Conservation (phyloP, 2,888 invertebrate genomes). For the Drosophila paucipuncta region DNA sequence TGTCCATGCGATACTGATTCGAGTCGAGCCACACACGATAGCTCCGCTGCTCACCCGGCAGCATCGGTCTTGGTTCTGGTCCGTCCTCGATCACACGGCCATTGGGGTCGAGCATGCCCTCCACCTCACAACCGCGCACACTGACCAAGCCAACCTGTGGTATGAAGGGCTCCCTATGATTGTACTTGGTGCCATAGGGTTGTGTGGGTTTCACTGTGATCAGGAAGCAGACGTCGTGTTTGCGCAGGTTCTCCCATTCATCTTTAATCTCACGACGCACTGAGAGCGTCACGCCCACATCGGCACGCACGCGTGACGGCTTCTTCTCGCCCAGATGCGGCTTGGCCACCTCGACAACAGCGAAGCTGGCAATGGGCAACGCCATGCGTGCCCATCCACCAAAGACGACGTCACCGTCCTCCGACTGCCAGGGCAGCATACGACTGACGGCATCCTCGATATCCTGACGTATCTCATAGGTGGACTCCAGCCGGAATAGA, state of each 20-base stretch:
- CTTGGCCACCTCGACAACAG: slow-evolving; percentile 97
- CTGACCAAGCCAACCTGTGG: slow-evolving; percentile 96
- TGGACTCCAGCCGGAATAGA: slow-evolving; percentile 98
- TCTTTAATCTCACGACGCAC: slow-evolving; percentile 95
- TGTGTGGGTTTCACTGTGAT: slow-evolving; percentile 95
- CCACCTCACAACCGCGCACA: slow-evolving; percentile 98
- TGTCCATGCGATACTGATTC: slow-evolving; percentile 97
- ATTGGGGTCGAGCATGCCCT: slow-evolving; percentile 98
- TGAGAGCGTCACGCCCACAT: slow-evolving; percentile 96
- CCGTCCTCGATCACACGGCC: slow-evolving; percentile 99
- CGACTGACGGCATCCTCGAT: slow-evolving; percentile 98
- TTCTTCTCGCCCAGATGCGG: slow-evolving; percentile 97
- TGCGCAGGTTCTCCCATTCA: slow-evolving; percentile 98
- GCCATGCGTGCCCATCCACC: slow-evolving; percentile 99
- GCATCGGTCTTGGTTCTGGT: slow-evolving; percentile 93
- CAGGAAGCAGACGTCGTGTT: slow-evolving; percentile 99
- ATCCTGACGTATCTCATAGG: slow-evolving; percentile 97
- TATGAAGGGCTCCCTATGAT: slow-evolving; percentile 93
- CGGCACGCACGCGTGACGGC: slow-evolving; percentile 97
- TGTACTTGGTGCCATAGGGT: slow-evolving; percentile 93
- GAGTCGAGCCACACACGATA: slow-evolving; percentile 98
- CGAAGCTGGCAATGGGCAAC: slow-evolving; percentile 95
- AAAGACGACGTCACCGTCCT: slow-evolving; percentile 94
- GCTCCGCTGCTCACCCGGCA: slow-evolving; percentile 95
- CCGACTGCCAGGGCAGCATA: slow-evolving; percentile 96